phyloP scores from a whole-genome alignment of 2,797 vertebrate genomes.

The Hephaestus fuliginosus region DNA sequence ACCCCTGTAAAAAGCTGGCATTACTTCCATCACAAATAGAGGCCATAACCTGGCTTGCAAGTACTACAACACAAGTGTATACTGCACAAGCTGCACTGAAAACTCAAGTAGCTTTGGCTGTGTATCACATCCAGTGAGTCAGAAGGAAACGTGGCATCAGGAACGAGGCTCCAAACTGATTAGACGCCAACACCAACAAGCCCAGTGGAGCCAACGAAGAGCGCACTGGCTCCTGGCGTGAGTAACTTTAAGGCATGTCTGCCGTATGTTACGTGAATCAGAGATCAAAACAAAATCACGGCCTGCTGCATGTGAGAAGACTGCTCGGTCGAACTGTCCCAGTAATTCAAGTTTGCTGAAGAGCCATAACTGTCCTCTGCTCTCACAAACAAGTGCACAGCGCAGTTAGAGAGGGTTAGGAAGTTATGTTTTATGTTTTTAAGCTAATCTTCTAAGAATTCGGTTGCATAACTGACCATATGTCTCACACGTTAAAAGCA shows the following conservation, averaged over 20 bases:
- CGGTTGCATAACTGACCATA: slow-evolving; percentile 42
- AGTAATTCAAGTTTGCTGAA: not conserved
- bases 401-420: not conserved
- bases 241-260: slow-evolving; percentile 16
- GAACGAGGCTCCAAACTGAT: slow-evolving; percentile 37
- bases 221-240: slow-evolving; percentile 9
- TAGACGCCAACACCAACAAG: slow-evolving; percentile 50
- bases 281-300: slow-evolving; percentile 34
- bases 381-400: not conserved
- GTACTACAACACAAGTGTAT: not conserved
- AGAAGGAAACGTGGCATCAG: slow-evolving; percentile 21
- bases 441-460: slow-evolving; percentile 21
- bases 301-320: not conserved
- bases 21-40: not conserved
- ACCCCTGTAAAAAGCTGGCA: not conserved
- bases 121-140: slow-evolving; percentile 39
- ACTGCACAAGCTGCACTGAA: slow-evolving; percentile 26
- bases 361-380: not conserved
- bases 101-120: slow-evolving; percentile 33
- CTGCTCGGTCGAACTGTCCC: slow-evolving; percentile 5
- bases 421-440: not conserved
- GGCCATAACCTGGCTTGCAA: not conserved
- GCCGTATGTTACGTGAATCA: slow-evolving; percentile 29
- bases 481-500: slow-evolving; percentile 39
- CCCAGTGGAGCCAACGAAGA: slow-evolving; percentile 38